These are phyloP conservation scores for Tanaodytes sp. DNA, from an alignment of 2,888 invertebrate genomes.

Conservation along the genomic window DNA sequence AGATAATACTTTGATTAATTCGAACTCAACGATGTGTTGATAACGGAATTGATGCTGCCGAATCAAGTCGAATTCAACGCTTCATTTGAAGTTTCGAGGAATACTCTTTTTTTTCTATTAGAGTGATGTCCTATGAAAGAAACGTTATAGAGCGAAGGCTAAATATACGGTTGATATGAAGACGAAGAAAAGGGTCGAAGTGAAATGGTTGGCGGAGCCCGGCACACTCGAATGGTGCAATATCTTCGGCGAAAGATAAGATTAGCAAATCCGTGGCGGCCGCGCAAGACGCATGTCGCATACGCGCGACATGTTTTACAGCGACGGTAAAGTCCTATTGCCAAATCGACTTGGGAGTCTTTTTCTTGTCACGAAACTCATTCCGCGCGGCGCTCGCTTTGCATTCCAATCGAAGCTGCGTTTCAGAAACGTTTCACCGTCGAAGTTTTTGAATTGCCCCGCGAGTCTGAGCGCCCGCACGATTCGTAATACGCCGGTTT, in stretches of 20 bases:
- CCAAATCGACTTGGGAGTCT: conserved; percentile 50
- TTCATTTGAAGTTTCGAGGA: too few species aligned
- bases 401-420: conserved; percentile 41
- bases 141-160: too few species aligned
- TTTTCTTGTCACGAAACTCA: conserved; percentile 46
- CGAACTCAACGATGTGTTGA: too few species aligned
- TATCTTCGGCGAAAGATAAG: conserved; percentile 65
- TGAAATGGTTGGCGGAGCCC: conserved; percentile 35
- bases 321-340: conserved; percentile 51
- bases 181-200: too few species aligned
- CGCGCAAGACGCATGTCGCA: conserved; percentile 51
- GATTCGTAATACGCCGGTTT: too few species aligned
- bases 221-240: conserved; percentile 56
- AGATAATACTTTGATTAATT: too few species aligned
- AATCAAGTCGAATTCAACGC: too few species aligned
- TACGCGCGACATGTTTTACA: conserved; percentile 49
- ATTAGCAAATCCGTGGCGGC: conserved; percentile 60
- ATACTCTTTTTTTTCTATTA: too few species aligned
- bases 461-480: neutral
- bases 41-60: too few species aligned
- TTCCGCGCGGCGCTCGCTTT: conserved; percentile 37
- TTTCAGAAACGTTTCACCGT: conserved; percentile 28
- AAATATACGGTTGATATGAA: too few species aligned
- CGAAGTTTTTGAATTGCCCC: conserved; percentile 24
- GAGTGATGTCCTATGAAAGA: too few species aligned